Evolutionary conservation across 2,113 vertebrate genomes (phyloP).

Genomic region (Nibea albiflora): DNA sequence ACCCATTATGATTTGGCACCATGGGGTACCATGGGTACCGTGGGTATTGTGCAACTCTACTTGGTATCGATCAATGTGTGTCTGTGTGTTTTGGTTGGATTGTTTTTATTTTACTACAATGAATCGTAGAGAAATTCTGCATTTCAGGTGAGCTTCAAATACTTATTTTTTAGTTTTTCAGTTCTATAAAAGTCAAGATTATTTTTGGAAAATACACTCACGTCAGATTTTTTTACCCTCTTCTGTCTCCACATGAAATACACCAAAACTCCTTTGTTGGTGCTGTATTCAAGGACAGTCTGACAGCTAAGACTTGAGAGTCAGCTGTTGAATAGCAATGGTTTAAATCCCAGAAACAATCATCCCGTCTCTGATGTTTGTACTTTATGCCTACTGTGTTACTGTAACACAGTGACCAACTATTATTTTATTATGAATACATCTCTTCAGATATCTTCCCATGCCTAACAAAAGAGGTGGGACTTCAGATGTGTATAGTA

Average conservation of each 20-base stretch:
- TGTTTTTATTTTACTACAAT: not conserved
- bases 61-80: no score
- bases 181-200: not conserved
- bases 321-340: slow-evolving; percentile 1
- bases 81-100: no score
- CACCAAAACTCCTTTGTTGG: not conserved
- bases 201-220: not conserved
- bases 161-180: not conserved
- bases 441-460: not conserved
- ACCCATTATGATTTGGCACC: no score
- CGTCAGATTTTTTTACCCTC: not conserved
- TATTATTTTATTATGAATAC: not conserved
- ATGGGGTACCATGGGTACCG: no score
- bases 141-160: not conserved
- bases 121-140: not conserved
- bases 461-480: not conserved
- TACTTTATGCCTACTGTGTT: not conserved
- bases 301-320: not conserved
- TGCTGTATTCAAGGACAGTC: not conserved
- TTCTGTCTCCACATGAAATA: not conserved
- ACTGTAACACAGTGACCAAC: not conserved
- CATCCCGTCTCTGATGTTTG: not conserved
- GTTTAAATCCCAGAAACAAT: not conserved
- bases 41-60: no score
- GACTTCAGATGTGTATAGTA: not conserved